Base-by-base conservation (phyloP, 2,888 invertebrate species). In the Epirrhoe tristata region DNA sequence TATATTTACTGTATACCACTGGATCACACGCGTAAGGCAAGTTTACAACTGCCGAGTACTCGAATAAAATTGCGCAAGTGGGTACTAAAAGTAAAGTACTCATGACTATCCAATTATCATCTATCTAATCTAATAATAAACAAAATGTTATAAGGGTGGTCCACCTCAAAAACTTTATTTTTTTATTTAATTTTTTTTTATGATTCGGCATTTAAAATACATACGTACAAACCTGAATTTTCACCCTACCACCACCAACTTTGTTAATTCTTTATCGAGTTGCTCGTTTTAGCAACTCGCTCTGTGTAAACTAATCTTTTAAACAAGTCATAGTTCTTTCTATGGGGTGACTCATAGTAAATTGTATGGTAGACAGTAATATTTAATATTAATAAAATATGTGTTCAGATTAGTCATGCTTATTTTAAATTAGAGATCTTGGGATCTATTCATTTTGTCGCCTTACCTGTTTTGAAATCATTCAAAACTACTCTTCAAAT, bases 311-410 rank as follows among this genome's bases (percentile, higher is more conserved):
- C 31, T 0, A 17, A 6, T 16, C 50, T 50, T 71, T 69, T 12
- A 16, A 12, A 55, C 17, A 46, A 63, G 72, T 67, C 68, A 70
- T 74, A 75, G 75, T 80, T 84, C 86, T 85, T 84, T 86, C 84
- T 87, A 84, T 83, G 81, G 76, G 75, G 79, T 90, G 89, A 90
- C 86, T 90, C 90, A 89, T 78, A 82, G 79, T 83, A 78, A 85
- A 86, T 84, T 48, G 48, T 48, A 81, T 81, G 83, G 78, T 82
- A 77, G 75, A 58, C 24, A 32, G 39, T 17, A 53, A 56, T 62
- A 62, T 54, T 14, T 43, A 12, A 43, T 43, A 12, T 12, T 12
- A 43, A 43, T 43, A 43, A 43, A 43, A 12, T 12, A 43, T n/a
- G 39, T 10, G 39, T 10, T 39, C 12, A 12, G 10, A 39, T 3